Percentiles rank a stretch among this genome's conserved stretches.
Evolutionary conservation across 2,797 vertebrate genomes (phyloP).

Genomic region (Leucoraja ocellata): DNA sequence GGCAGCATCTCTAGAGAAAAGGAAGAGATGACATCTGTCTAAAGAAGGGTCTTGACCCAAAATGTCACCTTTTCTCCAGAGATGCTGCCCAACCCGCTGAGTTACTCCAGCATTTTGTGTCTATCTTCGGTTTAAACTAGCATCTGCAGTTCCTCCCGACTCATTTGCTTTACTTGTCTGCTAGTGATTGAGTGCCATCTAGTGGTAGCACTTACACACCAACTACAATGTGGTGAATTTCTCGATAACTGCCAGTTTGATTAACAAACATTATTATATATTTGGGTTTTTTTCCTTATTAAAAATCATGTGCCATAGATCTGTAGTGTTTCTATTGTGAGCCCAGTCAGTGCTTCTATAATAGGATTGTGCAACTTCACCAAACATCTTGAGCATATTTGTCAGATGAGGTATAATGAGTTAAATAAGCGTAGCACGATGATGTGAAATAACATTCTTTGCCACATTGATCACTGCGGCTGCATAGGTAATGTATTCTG

Average conservation of each 20-base stretch:
- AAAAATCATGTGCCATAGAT: background rate
- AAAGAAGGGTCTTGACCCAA: too few species aligned
- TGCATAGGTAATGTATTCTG: background rate
- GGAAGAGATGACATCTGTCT: too few species aligned
- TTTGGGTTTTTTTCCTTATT: background rate
- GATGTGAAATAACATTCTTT: background rate
- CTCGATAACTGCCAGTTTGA: background rate
- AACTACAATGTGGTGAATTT: too few species aligned
- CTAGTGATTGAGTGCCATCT: constrained; percentile 9
- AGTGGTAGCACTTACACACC: background rate
- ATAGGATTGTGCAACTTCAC: too few species aligned
- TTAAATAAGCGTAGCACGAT: background rate
- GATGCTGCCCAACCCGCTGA: too few species aligned
- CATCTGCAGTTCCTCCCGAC: too few species aligned
- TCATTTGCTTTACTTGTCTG: background rate
- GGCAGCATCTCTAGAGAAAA: too few species aligned
- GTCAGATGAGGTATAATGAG: too few species aligned
- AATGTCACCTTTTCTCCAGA: too few species aligned
- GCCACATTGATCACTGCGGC: background rate
- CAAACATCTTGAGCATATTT: too few species aligned
- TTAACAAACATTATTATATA: background rate
- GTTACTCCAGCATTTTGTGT: too few species aligned
- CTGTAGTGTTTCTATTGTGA: background rate
- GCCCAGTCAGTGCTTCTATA: background rate
- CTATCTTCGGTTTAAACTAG: too few species aligned